Evolutionary conservation across 2,113 vertebrate species (phyloP), one percentile per base, ranked within the genome.

Genomic region (Bambusicola thoracicus): DNA sequence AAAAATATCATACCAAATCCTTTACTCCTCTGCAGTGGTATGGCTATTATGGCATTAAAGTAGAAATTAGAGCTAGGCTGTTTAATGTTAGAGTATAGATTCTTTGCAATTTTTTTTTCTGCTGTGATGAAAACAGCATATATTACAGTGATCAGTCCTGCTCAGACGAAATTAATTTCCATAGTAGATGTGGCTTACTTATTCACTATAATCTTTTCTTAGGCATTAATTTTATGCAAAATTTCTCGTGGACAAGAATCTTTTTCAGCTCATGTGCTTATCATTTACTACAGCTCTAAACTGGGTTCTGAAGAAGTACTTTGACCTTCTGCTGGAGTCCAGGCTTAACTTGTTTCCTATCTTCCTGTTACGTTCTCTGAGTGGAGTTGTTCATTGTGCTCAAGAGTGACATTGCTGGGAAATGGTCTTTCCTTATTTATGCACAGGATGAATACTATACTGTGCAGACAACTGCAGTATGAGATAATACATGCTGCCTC

Each of bases 381-480:
- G 87, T 56, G 72, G 79, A 69, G 92, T 81, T 8, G 34, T 97
- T 97, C 96, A 97, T 96, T 90, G 95, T 90, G 92, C 97, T 98
- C 97, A 38, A 38, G 97, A 97, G 97, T 96, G 81, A 97, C 97
- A 98, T 98, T 97, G 95, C 91, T 85, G 36, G 85, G 93, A 96
- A 98, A 98, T 97, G 95, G 95, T 87, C 87, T 96, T 73, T 88
- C 90, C 90, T 53, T 96, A 68, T 97, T 98, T 97, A 97, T 96
- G 96, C 94, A 94, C 86, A 85, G 77, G 92, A 96, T 87, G 93
- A 91, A 90, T 84, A 63, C 76, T 87, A 58, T 85, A 78, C 80
- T 73, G 94, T 7, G 1, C 92, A 92, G 91, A 75, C 92, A 91
- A 89, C 96, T 93, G 72, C 89, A 30, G 62, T 46, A 94, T 84